Base-by-base conservation (phyloP, 2,888 invertebrate genomes). In the Drosophila picticornis region DNA sequence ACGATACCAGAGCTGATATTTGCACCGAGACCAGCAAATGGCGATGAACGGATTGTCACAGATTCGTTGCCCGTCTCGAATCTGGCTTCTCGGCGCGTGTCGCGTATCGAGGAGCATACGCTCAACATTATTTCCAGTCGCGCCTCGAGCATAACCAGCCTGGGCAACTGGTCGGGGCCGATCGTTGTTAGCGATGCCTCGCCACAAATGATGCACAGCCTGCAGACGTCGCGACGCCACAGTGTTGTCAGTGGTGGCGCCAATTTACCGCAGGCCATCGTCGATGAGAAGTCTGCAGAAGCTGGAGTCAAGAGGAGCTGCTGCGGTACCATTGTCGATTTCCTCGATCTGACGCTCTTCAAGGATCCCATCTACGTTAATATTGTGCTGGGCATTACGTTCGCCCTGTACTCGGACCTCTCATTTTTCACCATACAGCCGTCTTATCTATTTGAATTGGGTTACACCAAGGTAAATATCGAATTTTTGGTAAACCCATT, bases 361-460 rank as follows among this genome's bases (percentile, higher is more conserved):
- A 95, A 95, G 88, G 95, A 96, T 78, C 94, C 94, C 22, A 94
- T 95, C 34, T 96, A 95, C 81, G 94, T 96, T 11, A 96, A 96
- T 88, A 96, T 96, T 67, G 95, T 95, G 58, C 91, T 96, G 38
- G 97, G 96, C 46, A 94, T 96, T 88, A 94, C 96, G 0, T 94
- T 96, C 66, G 95, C 95, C 5, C 94, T 96, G 72, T 95, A 95
- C 66, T 95, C 96, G 7, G 96, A 97, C 91, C 94, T 95, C 50
- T 95, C 95, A 0, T 97, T 97, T 90, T 94, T 95, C 79, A 95
- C 96, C 0, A 89, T 97, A 59, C 94, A 96, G 72, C 96, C 97
- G 0, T 87, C 96, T 81, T 93, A 93, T 72, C 79, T 93, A 4
- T 92, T 93, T 38, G 92, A 93, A 29, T 66, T 93, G 64, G 90